Conservation (phyloP, 2,888 invertebrate genomes). For the Chrysodeixis includens region DNA sequence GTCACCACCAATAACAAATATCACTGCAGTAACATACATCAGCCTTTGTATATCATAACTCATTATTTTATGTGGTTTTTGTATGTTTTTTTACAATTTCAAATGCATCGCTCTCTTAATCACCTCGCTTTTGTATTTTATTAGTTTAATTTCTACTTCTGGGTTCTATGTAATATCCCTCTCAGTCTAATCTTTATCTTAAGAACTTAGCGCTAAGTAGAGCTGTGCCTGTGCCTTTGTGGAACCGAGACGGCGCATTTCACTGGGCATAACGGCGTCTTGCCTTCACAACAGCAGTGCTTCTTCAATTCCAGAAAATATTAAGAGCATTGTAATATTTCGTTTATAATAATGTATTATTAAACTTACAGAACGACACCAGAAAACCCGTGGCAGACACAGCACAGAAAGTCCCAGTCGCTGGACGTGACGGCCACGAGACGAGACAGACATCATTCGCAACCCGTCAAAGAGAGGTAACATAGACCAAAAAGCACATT, state of each 20-base stretch:
- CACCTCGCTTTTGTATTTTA: not conserved
- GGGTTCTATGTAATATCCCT: not conserved
- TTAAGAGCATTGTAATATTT: not conserved
- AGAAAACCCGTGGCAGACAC: conserved; percentile 82
- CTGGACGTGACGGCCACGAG: conserved; percentile 91
- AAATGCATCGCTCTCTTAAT: not conserved
- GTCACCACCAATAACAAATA: too few species aligned
- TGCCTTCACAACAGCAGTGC: too few species aligned
- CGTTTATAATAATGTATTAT: conserved; percentile 20
- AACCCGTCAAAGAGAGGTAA: conserved; percentile 82
- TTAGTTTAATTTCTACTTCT: not conserved
- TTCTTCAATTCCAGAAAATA: not conserved
- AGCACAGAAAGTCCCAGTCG: conserved; percentile 95
- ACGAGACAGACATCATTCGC: conserved; percentile 80
- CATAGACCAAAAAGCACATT: too few species aligned
- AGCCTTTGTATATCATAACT: too few species aligned
- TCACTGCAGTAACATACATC: too few species aligned
- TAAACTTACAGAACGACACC: conserved; percentile 66
- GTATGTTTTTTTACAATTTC: too few species aligned
- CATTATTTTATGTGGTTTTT: too few species aligned
- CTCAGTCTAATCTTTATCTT: not conserved
- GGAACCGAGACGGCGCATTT: too few species aligned
- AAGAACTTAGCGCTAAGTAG: not conserved
- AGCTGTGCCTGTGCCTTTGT: too few species aligned
- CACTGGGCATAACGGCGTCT: too few species aligned